phyloP scores from a whole-genome alignment of 2,888 invertebrate genomes.

The Arge pagana region DNA sequence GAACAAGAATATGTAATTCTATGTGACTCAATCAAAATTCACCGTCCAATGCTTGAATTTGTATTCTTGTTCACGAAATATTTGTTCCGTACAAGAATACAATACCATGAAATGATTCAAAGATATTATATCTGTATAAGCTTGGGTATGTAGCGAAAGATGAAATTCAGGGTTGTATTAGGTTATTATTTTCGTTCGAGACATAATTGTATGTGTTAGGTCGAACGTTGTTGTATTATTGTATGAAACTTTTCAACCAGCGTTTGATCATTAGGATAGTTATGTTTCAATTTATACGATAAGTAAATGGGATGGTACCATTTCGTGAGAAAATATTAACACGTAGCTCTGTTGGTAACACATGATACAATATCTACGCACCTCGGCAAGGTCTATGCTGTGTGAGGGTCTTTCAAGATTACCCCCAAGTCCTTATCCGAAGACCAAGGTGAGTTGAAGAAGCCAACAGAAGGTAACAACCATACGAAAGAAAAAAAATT shows the following conservation, averaged over 20 bases:
- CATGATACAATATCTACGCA: conserved; percentile 59
- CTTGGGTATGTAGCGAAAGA: no score
- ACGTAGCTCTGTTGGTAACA: conserved; percentile 60
- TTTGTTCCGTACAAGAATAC: no score
- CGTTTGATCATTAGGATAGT: not conserved
- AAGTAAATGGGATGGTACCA: conserved; percentile 54
- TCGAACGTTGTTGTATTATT: not conserved
- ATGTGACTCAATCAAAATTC: no score
- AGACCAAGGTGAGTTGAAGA: conserved; percentile 58
- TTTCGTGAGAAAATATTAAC: conserved; percentile 59
- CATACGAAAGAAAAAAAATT: conserved; percentile 42
- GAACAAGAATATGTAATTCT: no score
- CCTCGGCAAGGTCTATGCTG: conserved; percentile 59
- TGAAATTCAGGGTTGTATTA: no score
- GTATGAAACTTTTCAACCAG: not conserved
- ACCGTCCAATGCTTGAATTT: no score
- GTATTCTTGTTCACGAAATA: no score
- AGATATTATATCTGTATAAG: no score
- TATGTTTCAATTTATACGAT: conserved; percentile 4
- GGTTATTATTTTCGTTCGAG: no score
- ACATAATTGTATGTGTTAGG: no score
- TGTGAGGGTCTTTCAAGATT: conserved; percentile 59
- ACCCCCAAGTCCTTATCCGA: conserved; percentile 57
- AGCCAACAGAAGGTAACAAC: conserved; percentile 55
- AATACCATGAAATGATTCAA: no score